Base-by-base conservation (phyloP, 2,113 vertebrate genomes). In the Coryphaenoides rupestris region DNA sequence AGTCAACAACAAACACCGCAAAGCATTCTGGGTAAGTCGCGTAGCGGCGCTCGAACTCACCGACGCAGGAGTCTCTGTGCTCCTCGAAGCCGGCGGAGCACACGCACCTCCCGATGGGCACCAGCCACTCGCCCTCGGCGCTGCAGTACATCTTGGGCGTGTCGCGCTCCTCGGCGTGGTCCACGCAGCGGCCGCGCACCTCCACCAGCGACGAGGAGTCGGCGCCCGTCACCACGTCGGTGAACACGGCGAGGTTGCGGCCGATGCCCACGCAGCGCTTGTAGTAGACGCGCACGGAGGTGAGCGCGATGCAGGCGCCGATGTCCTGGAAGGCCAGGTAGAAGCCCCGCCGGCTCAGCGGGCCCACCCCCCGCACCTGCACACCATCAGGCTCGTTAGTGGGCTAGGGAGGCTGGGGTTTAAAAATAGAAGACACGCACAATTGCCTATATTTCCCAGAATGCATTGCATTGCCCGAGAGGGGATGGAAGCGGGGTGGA, bases 81-180 rank as follows among this genome's bases (percentile, higher is more conserved):
- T 97, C 95, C 54, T 98, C 93, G 0, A 95, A 98, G 5, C 96
- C 96, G 0, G 96, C 94, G 0, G 94, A 95, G 89, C 96, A 99
- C 72, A 98, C 95, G 0, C 96, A 99, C 73, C 94, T 93, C 71
- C 96, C 96, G 0, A 99, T 99, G 81, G 96, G 96, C 69, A 98
- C 96, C 76, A 99, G 65, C 96, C 96, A 99, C 76, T 98, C 96
- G n/a, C 96, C 96, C 72, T 99, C 96, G 0, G 96, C 95, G 3
- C 96, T 99, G 91, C 96, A 99, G 91, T 99, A 98, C 96, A 99
- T 99, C 81, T 98, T 98, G 22, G 96, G 96, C 0, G 95, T 95
- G 90, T 98, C 96, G 55, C 93, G 91, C 79, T 98, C 96, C 84
- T 98, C 94, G 0, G 96, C 95, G 7, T 98, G 93, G 5, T 94